Evolutionary conservation across 2,113 vertebrate species (phyloP).

Genomic region (Antidorcas marsupialis): DNA sequence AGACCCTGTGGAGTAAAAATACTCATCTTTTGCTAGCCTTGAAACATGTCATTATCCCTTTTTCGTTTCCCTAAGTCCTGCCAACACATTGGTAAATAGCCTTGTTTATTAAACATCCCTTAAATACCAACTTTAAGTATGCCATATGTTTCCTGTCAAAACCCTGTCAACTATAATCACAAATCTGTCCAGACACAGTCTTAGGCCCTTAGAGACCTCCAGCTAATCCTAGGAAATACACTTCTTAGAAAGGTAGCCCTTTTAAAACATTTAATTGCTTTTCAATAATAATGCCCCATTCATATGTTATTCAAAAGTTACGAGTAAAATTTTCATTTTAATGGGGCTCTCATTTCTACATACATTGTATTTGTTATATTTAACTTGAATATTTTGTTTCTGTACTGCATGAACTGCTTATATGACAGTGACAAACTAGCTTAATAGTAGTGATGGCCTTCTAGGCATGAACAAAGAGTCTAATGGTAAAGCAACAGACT

Average conservation of each 20-base stretch:
- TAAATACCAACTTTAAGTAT: not conserved
- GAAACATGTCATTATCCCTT: not conserved
- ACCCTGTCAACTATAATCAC: not conserved
- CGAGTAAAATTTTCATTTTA: conserved; percentile 4
- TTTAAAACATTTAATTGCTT: not conserved
- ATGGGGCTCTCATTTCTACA: not conserved
- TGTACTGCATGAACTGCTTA: not conserved
- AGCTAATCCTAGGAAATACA: not conserved
- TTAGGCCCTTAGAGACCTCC: not conserved
- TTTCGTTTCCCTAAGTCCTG: not conserved
- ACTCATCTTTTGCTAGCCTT: not conserved
- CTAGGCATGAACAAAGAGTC: not conserved
- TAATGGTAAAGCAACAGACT: not conserved
- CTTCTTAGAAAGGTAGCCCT: not conserved
- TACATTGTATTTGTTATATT: not conserved
- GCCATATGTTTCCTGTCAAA: not conserved
- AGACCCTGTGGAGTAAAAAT: not conserved
- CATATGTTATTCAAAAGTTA: not conserved
- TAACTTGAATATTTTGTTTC: conserved; percentile 8
- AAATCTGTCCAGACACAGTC: not conserved
- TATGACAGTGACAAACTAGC: not conserved
- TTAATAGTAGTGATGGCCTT: not conserved
- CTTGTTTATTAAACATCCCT: not conserved
- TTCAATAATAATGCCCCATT: not conserved
- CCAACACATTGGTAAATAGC: not conserved